Percentiles rank a stretch among this genome's conserved stretches.
phyloP scores from a whole-genome alignment of 2,113 vertebrate genomes.

The Symphodus melops region DNA sequence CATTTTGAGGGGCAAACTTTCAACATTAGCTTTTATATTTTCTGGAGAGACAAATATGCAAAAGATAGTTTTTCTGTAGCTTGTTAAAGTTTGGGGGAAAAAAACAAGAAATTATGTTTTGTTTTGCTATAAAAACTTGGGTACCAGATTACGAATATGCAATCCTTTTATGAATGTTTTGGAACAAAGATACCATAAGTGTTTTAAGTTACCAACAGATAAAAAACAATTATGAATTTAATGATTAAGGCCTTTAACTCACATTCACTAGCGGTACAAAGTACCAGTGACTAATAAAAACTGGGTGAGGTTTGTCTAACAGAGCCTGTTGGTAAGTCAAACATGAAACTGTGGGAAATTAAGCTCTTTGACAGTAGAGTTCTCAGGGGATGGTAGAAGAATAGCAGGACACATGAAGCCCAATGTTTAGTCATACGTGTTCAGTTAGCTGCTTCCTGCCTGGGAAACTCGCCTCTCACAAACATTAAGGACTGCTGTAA shows the following conservation, averaged over 20 bases:
- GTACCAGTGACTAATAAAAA: not conserved
- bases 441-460: slow-evolving; percentile 36
- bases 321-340: slow-evolving; percentile 40
- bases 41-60: no score
- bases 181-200: no score
- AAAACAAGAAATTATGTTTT: no score
- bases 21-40: not conserved
- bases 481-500: not conserved
- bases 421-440: slow-evolving; percentile 44
- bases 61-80: no score
- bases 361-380: slow-evolving; percentile 8
- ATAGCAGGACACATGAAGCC: slow-evolving; percentile 73
- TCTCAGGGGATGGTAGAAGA: slow-evolving; percentile 55
- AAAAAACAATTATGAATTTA: no score
- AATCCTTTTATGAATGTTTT: no score
- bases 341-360: slow-evolving; percentile 33
- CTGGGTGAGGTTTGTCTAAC: slow-evolving; percentile 23
- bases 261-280: not conserved
- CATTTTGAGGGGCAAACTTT: not conserved
- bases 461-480: slow-evolving; percentile 19
- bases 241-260: not conserved
- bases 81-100: no score
- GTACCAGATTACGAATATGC: no score
- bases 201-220: no score
- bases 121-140: no score